phyloP scores from a whole-genome alignment of 1,140 invertebrate species.

The Drosophila ananassae region DNA sequence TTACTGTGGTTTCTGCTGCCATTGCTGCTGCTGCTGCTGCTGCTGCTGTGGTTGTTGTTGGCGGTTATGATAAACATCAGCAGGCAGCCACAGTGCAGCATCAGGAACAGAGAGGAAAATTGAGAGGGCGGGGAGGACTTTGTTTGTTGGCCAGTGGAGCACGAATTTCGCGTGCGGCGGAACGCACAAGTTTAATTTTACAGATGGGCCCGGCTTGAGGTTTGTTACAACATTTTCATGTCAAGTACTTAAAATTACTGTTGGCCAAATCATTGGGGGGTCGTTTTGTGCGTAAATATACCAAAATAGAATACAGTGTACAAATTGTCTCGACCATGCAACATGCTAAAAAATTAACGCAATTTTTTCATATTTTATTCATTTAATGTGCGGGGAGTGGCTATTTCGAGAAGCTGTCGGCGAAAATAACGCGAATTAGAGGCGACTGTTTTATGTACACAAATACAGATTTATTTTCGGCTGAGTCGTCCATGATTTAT shows the following conservation, averaged over 20 bases:
- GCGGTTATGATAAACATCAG: slow-evolving; percentile 75
- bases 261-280: slow-evolving; percentile 59
- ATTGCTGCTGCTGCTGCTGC: slow-evolving; percentile 3
- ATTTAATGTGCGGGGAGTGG: slow-evolving; percentile 31
- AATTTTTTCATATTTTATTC: slow-evolving; percentile 60
- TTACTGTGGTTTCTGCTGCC: slow-evolving; percentile 42
- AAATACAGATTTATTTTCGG: slow-evolving; percentile 20
- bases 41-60: slow-evolving; percentile 57
- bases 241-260: slow-evolving; percentile 69
- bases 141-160: slow-evolving; percentile 36
- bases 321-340: slow-evolving; percentile 48
- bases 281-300: slow-evolving; percentile 12
- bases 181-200: slow-evolving; percentile 62
- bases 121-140: background rate
- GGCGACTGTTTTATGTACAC: slow-evolving; percentile 2
- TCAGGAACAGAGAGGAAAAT: slow-evolving; percentile 9
- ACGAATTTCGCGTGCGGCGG: slow-evolving; percentile 59
- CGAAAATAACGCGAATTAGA: slow-evolving; percentile 41
- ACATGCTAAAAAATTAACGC: slow-evolving; percentile 72
- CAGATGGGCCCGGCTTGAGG: slow-evolving; percentile 45
- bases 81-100: slow-evolving; percentile 40
- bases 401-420: slow-evolving; percentile 1
- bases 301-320: slow-evolving; percentile 14
- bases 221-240: slow-evolving; percentile 64
- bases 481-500: slow-evolving; percentile 28